Conservation (phyloP, 2,888 invertebrate species). For the Clitarchus hookeri region DNA sequence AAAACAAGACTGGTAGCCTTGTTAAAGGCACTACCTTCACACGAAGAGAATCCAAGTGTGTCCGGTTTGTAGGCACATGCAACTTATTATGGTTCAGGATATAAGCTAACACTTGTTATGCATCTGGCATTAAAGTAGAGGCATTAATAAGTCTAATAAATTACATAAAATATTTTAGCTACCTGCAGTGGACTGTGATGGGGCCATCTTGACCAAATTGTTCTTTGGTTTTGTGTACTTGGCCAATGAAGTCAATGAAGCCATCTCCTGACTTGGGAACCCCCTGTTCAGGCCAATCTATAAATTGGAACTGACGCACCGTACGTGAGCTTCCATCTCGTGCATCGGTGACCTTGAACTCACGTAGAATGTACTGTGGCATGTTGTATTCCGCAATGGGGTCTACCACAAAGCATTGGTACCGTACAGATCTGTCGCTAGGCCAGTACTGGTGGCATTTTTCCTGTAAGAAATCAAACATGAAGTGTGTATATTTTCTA, state of each 20-base stretch:
- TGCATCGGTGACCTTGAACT: conserved; percentile 99
- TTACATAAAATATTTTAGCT: conserved; percentile 37
- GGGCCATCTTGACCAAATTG: conserved; percentile 99
- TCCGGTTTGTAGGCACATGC: too few relatives aligned
- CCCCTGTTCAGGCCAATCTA: conserved; percentile 95
- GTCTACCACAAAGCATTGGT: conserved; percentile 98
- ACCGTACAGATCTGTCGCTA: conserved; percentile 93
- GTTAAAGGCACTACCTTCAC: too few relatives aligned
- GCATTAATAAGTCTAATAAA: too few relatives aligned
- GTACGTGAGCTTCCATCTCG: conserved; percentile 96
- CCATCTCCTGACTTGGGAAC: conserved; percentile 98
- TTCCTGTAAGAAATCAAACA: conserved; percentile 66
- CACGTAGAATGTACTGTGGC: conserved; percentile 98
- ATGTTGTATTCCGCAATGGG: conserved; percentile 99
- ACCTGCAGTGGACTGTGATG: conserved; percentile 97
- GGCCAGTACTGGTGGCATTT: conserved; percentile 99
- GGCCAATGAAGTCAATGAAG: conserved; percentile 99
- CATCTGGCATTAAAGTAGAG: too few relatives aligned
- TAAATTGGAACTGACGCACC: conserved; percentile 94
- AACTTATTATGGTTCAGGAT: too few relatives aligned
- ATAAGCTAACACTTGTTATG: too few relatives aligned
- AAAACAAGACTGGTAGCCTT: too few relatives aligned
- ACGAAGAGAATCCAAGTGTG: too few relatives aligned
- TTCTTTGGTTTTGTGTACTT: conserved; percentile 99
- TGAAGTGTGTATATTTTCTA: neutral